phyloP scores from a whole-genome alignment of 2,888 invertebrate genomes.

The Hyposoter didymator region DNA sequence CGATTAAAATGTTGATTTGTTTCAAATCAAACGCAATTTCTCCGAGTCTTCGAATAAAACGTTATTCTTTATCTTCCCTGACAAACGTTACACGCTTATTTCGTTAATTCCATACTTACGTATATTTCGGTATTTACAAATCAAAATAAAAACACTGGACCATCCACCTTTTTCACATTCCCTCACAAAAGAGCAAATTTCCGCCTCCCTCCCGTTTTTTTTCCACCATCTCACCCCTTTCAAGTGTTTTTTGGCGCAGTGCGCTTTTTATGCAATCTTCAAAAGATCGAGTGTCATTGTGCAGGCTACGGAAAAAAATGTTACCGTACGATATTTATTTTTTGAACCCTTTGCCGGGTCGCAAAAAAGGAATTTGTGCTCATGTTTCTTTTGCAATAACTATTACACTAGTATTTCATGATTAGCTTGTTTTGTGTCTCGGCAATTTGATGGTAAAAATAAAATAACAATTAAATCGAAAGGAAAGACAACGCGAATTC shows the following conservation, averaged over 20 bases:
- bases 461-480: neutral
- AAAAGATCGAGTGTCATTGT: slow-evolving; percentile 48
- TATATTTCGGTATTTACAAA: slow-evolving; percentile 4
- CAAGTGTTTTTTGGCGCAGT: slow-evolving; percentile 44
- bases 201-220: slow-evolving; percentile 17
- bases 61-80: neutral
- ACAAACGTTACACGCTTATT: slow-evolving; percentile 11
- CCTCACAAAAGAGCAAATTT: slow-evolving; percentile 15
- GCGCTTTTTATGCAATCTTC: slow-evolving; percentile 39
- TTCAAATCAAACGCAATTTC: slow-evolving; percentile 3
- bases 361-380: slow-evolving; percentile 44
- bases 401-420: neutral
- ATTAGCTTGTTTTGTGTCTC: slow-evolving; percentile 12
- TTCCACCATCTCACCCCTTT: neutral
- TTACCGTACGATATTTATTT: slow-evolving; percentile 36
- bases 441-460: neutral
- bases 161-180: slow-evolving; percentile 29
- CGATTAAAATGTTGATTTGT: slow-evolving; percentile 21
- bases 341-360: too few species aligned
- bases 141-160: slow-evolving; percentile 15
- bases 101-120: neutral
- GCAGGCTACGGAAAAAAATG: slow-evolving; percentile 52
- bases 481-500: slow-evolving; percentile 25
- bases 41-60: neutral
- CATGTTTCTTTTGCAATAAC: slow-evolving; percentile 10